Conservation (phyloP, 2,113 vertebrate species). For the Mesembrinibis cayennensis region DNA sequence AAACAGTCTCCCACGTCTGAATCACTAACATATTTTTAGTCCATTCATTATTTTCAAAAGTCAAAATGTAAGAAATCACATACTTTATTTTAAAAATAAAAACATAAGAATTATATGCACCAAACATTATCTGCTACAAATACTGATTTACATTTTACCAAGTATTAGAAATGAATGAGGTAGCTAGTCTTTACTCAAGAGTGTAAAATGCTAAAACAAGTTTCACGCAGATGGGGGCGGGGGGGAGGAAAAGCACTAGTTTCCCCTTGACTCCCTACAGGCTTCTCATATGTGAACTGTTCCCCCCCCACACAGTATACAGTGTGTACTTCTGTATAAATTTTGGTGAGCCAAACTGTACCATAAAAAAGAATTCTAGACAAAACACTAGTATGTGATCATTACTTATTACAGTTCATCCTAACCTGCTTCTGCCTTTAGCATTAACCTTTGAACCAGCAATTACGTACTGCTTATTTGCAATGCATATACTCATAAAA, state of each 20-base stretch:
- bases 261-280: neutral
- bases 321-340: neutral
- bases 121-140: neutral
- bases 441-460: neutral
- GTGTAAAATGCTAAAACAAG: neutral
- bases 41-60: conserved; percentile 37
- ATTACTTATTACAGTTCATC: neutral
- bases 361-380: neutral
- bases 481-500: neutral
- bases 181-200: neutral
- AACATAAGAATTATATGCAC: neutral
- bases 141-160: neutral
- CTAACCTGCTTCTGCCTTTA: neutral
- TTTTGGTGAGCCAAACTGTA: neutral
- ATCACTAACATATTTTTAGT: conserved; percentile 48
- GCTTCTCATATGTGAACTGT: neutral
- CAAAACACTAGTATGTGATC: neutral
- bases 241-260: neutral
- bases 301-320: accelerated
- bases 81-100: neutral
- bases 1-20: conserved; percentile 37
- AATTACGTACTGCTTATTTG: neutral
- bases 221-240: neutral
- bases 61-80: neutral
- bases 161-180: neutral